phyloP scores from a whole-genome alignment of 2,888 invertebrate genomes.

The Drosophila affinis region DNA sequence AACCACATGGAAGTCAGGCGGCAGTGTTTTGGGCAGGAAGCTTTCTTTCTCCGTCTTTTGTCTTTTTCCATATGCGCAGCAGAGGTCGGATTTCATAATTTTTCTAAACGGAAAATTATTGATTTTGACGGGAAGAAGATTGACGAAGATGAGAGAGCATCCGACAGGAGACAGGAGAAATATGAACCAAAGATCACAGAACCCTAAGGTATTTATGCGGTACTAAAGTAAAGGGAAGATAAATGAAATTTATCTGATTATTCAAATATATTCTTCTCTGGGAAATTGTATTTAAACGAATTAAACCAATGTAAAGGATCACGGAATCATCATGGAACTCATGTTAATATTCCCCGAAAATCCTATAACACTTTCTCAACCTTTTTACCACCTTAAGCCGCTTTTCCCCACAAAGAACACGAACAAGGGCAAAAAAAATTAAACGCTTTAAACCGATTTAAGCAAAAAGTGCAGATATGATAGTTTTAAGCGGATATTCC shows the following conservation, averaged over 20 bases:
- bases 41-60: constrained; percentile 41
- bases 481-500: constrained; percentile 67
- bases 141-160: constrained; percentile 13
- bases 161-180: constrained; percentile 34
- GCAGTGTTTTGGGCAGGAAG: constrained; percentile 27
- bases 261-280: no score
- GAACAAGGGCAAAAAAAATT: constrained; percentile 15
- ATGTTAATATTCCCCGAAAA: not conserved
- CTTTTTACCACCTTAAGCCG: not conserved
- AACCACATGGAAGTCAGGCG: constrained; percentile 25
- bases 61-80: constrained; percentile 39
- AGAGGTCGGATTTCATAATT: constrained; percentile 49
- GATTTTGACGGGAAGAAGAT: constrained; percentile 12
- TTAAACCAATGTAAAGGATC: no score
- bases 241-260: no score
- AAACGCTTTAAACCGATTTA: constrained; percentile 46
- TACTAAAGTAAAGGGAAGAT: no score
- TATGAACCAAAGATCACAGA: not conserved
- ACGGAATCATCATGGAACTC: not conserved
- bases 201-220: not conserved
- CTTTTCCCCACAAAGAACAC: not conserved
- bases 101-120: constrained; percentile 33
- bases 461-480: constrained; percentile 33
- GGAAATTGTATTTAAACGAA: no score
- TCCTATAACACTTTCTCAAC: not conserved